Evolutionary conservation across 2,888 invertebrate species (phyloP), one percentile per base, ranked within the genome.

Genomic region (Creontiades dilutus): DNA sequence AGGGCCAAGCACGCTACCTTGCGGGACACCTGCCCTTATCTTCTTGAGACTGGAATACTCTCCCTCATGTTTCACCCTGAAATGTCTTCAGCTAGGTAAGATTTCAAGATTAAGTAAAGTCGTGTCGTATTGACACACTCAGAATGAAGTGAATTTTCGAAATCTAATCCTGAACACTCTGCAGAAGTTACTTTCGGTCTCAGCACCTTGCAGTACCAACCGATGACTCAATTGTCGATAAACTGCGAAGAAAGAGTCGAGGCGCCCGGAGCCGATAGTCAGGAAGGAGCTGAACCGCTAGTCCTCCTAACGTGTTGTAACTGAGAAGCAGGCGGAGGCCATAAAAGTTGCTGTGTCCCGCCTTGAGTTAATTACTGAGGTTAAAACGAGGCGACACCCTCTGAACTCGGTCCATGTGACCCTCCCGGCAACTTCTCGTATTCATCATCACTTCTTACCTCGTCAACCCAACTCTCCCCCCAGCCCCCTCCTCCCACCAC

Each of bases 321-420:
- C 82, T 27, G 82, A 82, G 82, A 82, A 23, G 75, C 16, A 52
- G 52, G 52, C 16, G 82, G 82, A 82, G 48, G 82, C 52, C 82
- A n/a, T 23, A 82, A 47, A 82, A 82, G 82, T 82, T 82, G 68
- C 68, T 68, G 47, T 52, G 52, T 52, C 82, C 82, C 52, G 82
- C 48, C 82, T 82, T 82, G 82, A 82, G 82, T 82, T 82, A 82
- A 82, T 82, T 82, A 82, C 52, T 82, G 82, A 52, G 82, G 82
- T 82, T 82, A 82, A 82, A 82, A 48, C 82, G 48, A 23, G 47
- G 48, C 82, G 82, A 82, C 48, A 52, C 82, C 52, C 52, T 52
- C n/a, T 82, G 82, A 82, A 82, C 82, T 82, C 19, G 48, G 19
- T 68, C 82, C 52, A 52, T 27, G 27, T 82, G 82, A 82, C 82